These are phyloP conservation scores for Callyntrura guangdongensis DNA, from an alignment of 2,888 invertebrate genomes.

Conservation along the genomic window DNA sequence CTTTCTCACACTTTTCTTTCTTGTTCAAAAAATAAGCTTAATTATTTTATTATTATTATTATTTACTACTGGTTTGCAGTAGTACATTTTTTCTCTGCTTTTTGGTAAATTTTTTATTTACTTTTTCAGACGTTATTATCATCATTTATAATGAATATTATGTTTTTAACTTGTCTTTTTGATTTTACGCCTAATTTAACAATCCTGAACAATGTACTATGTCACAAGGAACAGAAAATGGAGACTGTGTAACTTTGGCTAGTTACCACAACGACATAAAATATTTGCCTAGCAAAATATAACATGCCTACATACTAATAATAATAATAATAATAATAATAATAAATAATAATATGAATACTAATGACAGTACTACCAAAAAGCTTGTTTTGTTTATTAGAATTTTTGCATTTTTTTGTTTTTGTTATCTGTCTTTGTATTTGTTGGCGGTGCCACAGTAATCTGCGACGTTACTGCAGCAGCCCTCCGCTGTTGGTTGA, in stretches of 20 bases:
- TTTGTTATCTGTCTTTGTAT: too few relatives aligned
- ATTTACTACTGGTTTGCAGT: not conserved
- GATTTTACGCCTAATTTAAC: not conserved
- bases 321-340: not conserved
- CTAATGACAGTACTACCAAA: not conserved
- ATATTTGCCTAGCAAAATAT: not conserved
- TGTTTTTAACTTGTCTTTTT: not conserved
- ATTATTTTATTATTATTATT: conserved; percentile 25
- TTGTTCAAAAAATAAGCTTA: not conserved
- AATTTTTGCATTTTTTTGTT: too few relatives aligned
- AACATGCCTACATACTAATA: not conserved
- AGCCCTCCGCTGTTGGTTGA: too few relatives aligned
- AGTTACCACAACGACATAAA: too few relatives aligned
- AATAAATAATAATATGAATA: not conserved
- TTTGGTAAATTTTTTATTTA: not conserved
- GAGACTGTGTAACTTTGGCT: too few relatives aligned
- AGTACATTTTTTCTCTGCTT: not conserved
- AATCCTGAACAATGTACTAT: too few relatives aligned
- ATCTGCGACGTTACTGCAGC: too few relatives aligned
- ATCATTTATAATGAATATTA: not conserved
- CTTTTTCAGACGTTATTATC: conserved; percentile 3
- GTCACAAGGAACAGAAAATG: too few relatives aligned
- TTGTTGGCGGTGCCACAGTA: too few relatives aligned
- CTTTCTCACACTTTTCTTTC: not conserved
- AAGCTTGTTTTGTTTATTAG: too few relatives aligned